Evolutionary conservation across 2,113 vertebrate species (phyloP).

Genomic region (Solea senegalensis): DNA sequence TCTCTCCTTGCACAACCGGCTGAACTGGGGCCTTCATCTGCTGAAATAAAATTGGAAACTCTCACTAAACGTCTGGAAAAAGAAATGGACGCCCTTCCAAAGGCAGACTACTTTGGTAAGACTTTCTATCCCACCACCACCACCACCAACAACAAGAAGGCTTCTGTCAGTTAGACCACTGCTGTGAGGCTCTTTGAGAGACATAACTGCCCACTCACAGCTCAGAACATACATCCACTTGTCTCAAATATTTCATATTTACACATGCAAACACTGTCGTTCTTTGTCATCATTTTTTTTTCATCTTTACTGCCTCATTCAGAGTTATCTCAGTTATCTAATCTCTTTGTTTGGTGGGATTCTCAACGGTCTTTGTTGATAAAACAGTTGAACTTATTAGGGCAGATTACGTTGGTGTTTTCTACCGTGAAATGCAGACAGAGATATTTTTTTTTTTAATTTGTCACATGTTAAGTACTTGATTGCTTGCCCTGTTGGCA

Average conservation of each 20-base stretch:
- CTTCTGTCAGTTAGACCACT: constrained; percentile 20
- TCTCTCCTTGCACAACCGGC: constrained; percentile 67
- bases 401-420: neutral
- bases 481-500: constrained; percentile 22
- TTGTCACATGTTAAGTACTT: constrained; percentile 25
- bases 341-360: constrained; percentile 9
- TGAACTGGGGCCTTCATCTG: constrained; percentile 83
- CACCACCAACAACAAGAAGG: constrained; percentile 10
- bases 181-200: constrained; percentile 5
- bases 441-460: constrained; percentile 26
- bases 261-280: constrained; percentile 10
- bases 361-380: constrained; percentile 18
- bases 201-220: constrained; percentile 22
- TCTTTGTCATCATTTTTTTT: constrained; percentile 16
- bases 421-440: constrained; percentile 24
- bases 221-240: constrained; percentile 31
- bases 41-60: constrained; percentile 92
- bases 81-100: constrained; percentile 92
- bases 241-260: constrained; percentile 9
- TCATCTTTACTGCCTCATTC: neutral
- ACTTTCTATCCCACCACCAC: constrained; percentile 12
- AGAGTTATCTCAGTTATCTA: neutral
- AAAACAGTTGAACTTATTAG: constrained; percentile 5
- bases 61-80: constrained; percentile 91
- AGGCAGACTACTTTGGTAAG: constrained; percentile 96